Evolutionary conservation across 2,113 vertebrate genomes (phyloP), one percentile per base, ranked within the genome.

Genomic region (Nannobrachium achirus): DNA sequence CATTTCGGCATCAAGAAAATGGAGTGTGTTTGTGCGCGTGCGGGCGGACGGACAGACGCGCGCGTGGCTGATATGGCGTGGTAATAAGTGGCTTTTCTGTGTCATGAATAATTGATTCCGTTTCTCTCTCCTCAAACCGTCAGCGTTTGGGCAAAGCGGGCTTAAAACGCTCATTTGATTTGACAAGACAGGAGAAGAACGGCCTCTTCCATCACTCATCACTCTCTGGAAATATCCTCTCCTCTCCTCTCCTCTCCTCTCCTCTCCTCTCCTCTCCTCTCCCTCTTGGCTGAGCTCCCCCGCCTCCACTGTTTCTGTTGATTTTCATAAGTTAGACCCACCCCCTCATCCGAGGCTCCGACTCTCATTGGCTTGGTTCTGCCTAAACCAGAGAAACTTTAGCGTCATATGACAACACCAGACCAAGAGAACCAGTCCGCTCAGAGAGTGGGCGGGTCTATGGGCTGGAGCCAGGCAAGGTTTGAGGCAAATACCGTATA

Each of bases 1-100:
- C 83, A 89, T 91, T 92, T 88, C 81, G 75, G 89, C 86, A 91
- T 91, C 90, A 75, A 88, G 84, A 75, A 88, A 84, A 88, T 76
- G 48, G 76, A 60, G 76, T 78, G 62, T 75, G 70, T 51, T 46
- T 61, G 63, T 70, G 76, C 59, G 51, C 71, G 64, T 73, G 50
- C 48, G 52, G 66, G 53, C 58, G 61, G 18, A 9, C 10, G 39
- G 41, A n/a, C 25, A 19, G 73, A 71, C 56, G 59, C 13, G 64
- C 52, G 56, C 44, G 70, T 71, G 63, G 39, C 10, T 46, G 70
- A 14, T 38, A 68, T 38, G 65, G 76, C 75, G 68, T 81, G 61
- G 75, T 89, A 78, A 86, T 88, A 84, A 86, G 81, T 86, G 81
- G 74, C 77, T 80, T 70, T n/a, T 77, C 80, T 73, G 76, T 66